phyloP scores from a whole-genome alignment of 53 echinoderm and acorn worm genomes.

The Luidia sarsii region DNA sequence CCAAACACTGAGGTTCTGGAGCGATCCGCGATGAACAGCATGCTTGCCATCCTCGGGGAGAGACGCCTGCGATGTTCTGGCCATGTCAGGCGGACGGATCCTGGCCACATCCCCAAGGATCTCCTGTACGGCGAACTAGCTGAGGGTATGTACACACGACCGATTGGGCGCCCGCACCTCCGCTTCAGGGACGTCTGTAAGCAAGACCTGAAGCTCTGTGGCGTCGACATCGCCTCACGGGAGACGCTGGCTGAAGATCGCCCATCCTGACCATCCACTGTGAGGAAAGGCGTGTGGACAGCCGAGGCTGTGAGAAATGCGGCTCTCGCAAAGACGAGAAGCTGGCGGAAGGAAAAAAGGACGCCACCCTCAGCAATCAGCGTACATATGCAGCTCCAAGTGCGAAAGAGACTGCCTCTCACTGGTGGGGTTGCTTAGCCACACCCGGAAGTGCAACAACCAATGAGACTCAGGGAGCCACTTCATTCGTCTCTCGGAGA shows the following conservation, averaged over 20 bases:
- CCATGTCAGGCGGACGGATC: constrained; percentile 55
- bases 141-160: constrained; percentile 16
- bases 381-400: too few species aligned
- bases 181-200: constrained; percentile 59
- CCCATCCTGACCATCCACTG: neutral
- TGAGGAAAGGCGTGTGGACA: neutral
- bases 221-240: constrained; percentile 35
- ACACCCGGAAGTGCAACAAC: too few species aligned
- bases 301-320: too few species aligned
- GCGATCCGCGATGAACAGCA: neutral
- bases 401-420: too few species aligned
- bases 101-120: constrained; percentile 62
- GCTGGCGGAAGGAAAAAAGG: too few species aligned
- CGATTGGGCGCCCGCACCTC: constrained; percentile 38
- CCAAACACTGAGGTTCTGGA: too few species aligned
- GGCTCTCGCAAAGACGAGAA: too few species aligned
- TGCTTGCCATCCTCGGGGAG: constrained; percentile 24
- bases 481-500: too few species aligned
- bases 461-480: too few species aligned
- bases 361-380: too few species aligned
- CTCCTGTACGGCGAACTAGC: constrained; percentile 63
- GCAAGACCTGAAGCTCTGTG: constrained; percentile 51
- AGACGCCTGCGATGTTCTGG: constrained; percentile 54
- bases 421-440: too few species aligned
- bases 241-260: constrained; percentile 22